Evolutionary conservation across 1,140 invertebrate genomes (phyloP).

Genomic region (Drosophila tristis): DNA sequence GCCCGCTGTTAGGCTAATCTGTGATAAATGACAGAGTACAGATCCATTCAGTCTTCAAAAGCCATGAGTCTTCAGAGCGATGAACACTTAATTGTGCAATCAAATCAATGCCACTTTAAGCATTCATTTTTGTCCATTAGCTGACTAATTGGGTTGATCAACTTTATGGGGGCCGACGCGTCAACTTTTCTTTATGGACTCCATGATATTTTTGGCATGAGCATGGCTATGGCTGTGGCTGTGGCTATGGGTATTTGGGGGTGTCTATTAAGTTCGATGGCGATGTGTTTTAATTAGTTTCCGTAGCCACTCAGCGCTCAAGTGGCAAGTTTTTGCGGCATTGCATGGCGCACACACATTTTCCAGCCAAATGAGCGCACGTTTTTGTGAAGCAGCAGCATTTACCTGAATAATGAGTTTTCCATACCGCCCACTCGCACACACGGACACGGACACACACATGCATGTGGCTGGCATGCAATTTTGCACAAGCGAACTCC

Average conservation of each 20-base stretch:
- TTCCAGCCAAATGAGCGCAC: slow-evolving; percentile 66
- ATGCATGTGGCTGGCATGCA: slow-evolving; percentile 21
- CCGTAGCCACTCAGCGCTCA: slow-evolving; percentile 17
- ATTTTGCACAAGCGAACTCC: background rate
- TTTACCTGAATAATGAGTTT: slow-evolving; percentile 80
- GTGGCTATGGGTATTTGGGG: slow-evolving; percentile 14
- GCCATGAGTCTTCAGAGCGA: slow-evolving; percentile 8
- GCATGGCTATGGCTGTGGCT: background rate
- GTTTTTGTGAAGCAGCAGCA: slow-evolving; percentile 50
- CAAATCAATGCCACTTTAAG: slow-evolving; percentile 67
- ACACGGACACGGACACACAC: background rate
- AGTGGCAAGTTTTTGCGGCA: no score
- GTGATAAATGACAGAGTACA: slow-evolving; percentile 51
- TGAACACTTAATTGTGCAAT: slow-evolving; percentile 60
- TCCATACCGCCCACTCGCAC: slow-evolving; percentile 10
- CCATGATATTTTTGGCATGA: no score
- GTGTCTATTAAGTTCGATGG: slow-evolving; percentile 59
- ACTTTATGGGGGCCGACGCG: slow-evolving; percentile 19
- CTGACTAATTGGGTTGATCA: slow-evolving; percentile 65
- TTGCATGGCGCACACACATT: slow-evolving; percentile 31
- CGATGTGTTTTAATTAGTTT: slow-evolving; percentile 69
- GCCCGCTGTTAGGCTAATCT: slow-evolving; percentile 8
- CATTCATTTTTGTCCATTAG: slow-evolving; percentile 63
- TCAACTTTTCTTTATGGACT: no score
- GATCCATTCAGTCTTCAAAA: slow-evolving; percentile 8